Evolutionary conservation across 2,888 invertebrate species (phyloP), one percentile per base, ranked within the genome.

Genomic region (Leptinotarsa juncta): DNA sequence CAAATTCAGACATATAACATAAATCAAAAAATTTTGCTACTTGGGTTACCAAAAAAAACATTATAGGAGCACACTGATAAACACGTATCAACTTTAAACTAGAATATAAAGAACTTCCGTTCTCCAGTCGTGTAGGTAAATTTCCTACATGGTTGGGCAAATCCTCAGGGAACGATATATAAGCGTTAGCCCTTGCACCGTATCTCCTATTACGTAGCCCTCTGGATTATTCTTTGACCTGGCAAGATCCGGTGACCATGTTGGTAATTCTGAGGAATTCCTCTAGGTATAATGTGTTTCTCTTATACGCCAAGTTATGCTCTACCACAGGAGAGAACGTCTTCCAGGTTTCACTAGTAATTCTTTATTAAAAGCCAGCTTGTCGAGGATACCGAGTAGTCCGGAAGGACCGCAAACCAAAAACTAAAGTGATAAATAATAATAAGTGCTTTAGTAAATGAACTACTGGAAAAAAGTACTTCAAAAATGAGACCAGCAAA

Each of bases 281-380:
- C 87, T 86, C 72, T 82, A 84, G 87, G 87, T 87, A 85, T 83
- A 85, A 87, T 87, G 85, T 84, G 83, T 87, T 85, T 87, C 86
- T 84, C 85, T 86, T 86, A 87, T 83, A 82, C 82, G 81, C 80
- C 84, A 86, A 86, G 83, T 85, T 85, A 83, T 83, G 82, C 76
- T 65, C 67, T 71, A 79, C 76, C 82, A 77, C 79, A 66, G 72
- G 83, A 82, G 81, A 79, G 70, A 66, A 71, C 76, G 79, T 82
- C 81, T 80, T 81, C 72, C 72, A 75, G 77, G 75, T 77, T 73
- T 74, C 77, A 55, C 65, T 70, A 77, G 72, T 77, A 75, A 75
- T 77, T 77, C 77, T 77, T 77, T 77, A 77, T 74, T 76, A 76
- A 74, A 74, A 72, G 71, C 72, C 26, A 72, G 72, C 76, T 76